Base-by-base conservation (phyloP, 1,140 invertebrate genomes). In the Apis cerana region DNA sequence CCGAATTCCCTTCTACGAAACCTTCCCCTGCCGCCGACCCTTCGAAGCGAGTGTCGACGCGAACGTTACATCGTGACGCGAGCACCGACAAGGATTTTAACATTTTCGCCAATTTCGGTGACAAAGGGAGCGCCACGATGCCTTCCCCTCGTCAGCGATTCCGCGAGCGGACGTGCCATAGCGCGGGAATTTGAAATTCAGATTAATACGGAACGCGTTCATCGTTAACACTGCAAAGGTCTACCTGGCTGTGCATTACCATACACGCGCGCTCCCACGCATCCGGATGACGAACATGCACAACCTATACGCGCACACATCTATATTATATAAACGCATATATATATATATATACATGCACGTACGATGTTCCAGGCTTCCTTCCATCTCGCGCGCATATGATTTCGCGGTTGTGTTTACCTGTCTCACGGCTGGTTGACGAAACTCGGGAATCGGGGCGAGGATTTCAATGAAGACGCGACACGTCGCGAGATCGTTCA, bases 101-200 rank as follows among this genome's bases (percentile, higher is more conserved):
- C 79, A 65, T 81, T 81, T 75, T 81, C 79, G n/a, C 59, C 52
- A 58, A 54, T 81, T 58, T 59, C 61, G 15, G 33, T 19, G 79
- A 81, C 79, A 81, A 81, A 81, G 61, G 71, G 58, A 72, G 43
- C 59, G 15, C 61, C 33, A 62, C 71, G 23, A 17, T 48, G 23
- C 15, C 59, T 62, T 64, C 58, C 61, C 33, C 62, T 82, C 74
- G 72, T 70, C 54, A 81, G 71, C 84, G 79, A 83, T 75, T 83
- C 65, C 67, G 23, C 72, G 64, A 75, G 85, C 71, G 50, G 50
- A 87, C 85, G 85, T 83, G 85, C 68, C 85, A 58, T 81, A 70
- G 79, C 75, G 79, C 59, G 72, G 56, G 80, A 83, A 87, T 87
- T 86, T 87, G 85, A 87, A 87, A 87, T 87, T 87, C 81, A 87